Conservation (phyloP, 2,797 vertebrate species). For the Microctenopoma stevenorrisi region DNA sequence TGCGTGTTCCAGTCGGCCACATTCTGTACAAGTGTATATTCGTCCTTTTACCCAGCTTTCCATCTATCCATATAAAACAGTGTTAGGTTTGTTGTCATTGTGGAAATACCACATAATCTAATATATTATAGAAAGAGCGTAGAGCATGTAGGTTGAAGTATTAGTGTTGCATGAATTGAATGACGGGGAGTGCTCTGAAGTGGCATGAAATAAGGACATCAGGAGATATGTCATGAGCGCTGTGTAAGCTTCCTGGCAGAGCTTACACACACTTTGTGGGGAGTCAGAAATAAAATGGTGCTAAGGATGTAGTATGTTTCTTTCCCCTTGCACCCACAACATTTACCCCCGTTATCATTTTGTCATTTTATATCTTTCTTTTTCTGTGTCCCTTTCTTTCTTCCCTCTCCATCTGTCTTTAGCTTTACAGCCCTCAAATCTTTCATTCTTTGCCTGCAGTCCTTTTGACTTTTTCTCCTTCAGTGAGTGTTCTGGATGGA, state of each 20-base stretch:
- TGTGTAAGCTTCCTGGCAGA: slow-evolving; percentile 1
- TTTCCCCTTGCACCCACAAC: background rate
- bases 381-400: background rate
- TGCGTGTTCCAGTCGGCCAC: slow-evolving; percentile 16
- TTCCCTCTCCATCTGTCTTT: slow-evolving; percentile 28
- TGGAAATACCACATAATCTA: background rate
- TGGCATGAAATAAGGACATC: slow-evolving; percentile 4
- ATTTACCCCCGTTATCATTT: too few relatives aligned
- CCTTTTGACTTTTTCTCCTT: slow-evolving; percentile 49
- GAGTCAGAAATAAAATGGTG: slow-evolving; percentile 5
- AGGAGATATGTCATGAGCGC: slow-evolving; percentile 20
- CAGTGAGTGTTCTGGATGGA: slow-evolving; percentile 58
- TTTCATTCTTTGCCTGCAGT: slow-evolving; percentile 24
- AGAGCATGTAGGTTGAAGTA: background rate
- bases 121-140: slow-evolving; percentile 7
- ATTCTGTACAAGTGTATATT: background rate
- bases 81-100: background rate
- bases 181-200: background rate
- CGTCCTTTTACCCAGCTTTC: background rate
- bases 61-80: background rate
- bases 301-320: background rate
- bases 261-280: background rate
- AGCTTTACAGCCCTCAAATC: slow-evolving; percentile 1
- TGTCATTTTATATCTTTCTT: too few relatives aligned
- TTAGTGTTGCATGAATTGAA: background rate